Evolutionary conservation across 2,797 vertebrate genomes (phyloP).

Genomic region (Luscinia luscinia): DNA sequence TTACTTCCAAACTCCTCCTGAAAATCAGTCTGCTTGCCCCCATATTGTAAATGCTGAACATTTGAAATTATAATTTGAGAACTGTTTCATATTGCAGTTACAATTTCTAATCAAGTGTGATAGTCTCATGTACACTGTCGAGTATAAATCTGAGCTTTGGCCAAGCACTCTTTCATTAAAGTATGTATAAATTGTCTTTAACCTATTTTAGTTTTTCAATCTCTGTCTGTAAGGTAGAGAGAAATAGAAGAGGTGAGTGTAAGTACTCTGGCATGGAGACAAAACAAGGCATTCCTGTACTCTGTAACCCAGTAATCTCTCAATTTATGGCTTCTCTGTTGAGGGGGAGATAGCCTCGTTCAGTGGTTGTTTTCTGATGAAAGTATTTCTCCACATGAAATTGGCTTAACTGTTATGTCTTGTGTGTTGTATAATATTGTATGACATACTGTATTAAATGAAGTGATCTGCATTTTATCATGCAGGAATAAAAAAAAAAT

Average conservation of each 20-base stretch:
- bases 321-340: not conserved
- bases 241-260: not conserved
- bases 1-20: not conserved
- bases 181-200: not conserved
- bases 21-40: not conserved
- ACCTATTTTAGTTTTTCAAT: not conserved
- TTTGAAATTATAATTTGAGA: not conserved
- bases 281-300: not conserved
- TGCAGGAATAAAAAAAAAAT: not conserved
- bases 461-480: not conserved
- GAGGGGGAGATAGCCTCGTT: not conserved
- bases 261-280: not conserved
- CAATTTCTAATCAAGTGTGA: not conserved
- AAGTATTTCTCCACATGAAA: conserved; percentile 40
- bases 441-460: not conserved
- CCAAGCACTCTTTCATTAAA: not conserved
- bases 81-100: not conserved
- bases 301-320: not conserved
- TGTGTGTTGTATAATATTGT: not conserved
- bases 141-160: not conserved
- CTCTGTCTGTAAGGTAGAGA: not conserved
- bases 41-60: not conserved
- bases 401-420: not conserved
- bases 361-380: not conserved
- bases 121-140: not conserved